Base-by-base conservation (phyloP, 1,140 invertebrate species). In the Calephelis nemesis region DNA sequence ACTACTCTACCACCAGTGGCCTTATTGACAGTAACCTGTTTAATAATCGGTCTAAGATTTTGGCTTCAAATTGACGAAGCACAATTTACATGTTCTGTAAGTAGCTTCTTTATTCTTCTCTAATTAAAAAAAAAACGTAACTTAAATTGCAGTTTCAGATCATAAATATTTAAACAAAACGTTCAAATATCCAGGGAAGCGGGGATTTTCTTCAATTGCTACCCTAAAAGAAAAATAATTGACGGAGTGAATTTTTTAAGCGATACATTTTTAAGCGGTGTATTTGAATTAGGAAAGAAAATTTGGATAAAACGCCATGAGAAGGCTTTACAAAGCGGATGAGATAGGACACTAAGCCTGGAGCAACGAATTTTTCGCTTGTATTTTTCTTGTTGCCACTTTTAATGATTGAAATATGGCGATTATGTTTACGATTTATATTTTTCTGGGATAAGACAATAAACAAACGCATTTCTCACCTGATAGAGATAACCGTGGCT, bases 251-350 rank as follows among this genome's bases (percentile, higher is more conserved):
- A 42, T 72, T 54, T 72, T 68, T 72, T 68, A 70, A 70, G 54
- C 69, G 72, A 71, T 74, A 71, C 66, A 68, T 71, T 74, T 67
- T 68, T 71, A 45, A 62, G 62, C 58, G 63, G 63, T 62, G 66
- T 71, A 65, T 78, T 74, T 62, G 71, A 79, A 79, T 79, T 79
- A 77, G 76, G 77, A 65, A 73, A 65, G 69, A 63, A 73, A 79
- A 79, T 78, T 74, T 66, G 71, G 68, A 74, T 78, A 72, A 74
- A 42, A 74, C 73, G 48, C 65, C 70, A 76, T 63, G 63, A 72
- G 67, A 67, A 67, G 50, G 74, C 71, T 71, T 74, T 74, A 74
- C 49, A 69, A 71, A 75, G 72, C 60, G 66, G 70, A 72, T 74
- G 68, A 70, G 68, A 63, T 69, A 70, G 63, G 70, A 71, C 68